Evolutionary conservation across 2,888 invertebrate genomes (phyloP).

Genomic region (Aporophyla lueneburgensis): DNA sequence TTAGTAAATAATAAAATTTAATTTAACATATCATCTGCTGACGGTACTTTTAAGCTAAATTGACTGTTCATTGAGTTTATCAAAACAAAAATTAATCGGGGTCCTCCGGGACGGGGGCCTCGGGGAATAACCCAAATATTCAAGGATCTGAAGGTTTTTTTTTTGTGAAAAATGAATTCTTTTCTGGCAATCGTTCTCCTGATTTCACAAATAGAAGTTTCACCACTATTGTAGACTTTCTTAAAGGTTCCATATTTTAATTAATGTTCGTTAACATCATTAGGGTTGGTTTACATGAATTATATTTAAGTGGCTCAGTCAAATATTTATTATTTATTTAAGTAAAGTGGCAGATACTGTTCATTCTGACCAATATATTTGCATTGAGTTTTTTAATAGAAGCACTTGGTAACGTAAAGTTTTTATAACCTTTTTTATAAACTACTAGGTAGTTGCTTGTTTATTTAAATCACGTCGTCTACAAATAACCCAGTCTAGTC

Average conservation of each 20-base stretch:
- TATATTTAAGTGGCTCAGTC: neutral
- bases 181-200: neutral
- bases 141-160: too few species aligned
- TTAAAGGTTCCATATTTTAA: neutral
- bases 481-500: constrained; percentile 43
- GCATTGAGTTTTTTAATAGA: neutral
- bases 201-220: neutral
- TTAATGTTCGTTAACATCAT: neutral
- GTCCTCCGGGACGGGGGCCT: too few species aligned
- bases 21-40: too few species aligned
- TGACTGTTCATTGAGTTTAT: too few species aligned
- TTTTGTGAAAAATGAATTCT: neutral
- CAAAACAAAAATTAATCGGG: too few species aligned
- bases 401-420: constrained; percentile 1
- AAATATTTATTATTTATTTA: neutral
- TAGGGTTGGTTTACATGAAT: neutral
- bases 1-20: too few species aligned
- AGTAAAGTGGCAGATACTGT: neutral
- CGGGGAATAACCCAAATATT: too few species aligned
- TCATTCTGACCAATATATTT: neutral
- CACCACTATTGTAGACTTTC: neutral
- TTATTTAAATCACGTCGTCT: constrained; percentile 53
- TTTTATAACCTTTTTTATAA: constrained; percentile 32
- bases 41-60: too few species aligned
- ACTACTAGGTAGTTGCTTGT: constrained; percentile 12